Evolutionary conservation across 2,113 vertebrate species (phyloP), one percentile per base, ranked within the genome.

Genomic region (Petromus typicus): DNA sequence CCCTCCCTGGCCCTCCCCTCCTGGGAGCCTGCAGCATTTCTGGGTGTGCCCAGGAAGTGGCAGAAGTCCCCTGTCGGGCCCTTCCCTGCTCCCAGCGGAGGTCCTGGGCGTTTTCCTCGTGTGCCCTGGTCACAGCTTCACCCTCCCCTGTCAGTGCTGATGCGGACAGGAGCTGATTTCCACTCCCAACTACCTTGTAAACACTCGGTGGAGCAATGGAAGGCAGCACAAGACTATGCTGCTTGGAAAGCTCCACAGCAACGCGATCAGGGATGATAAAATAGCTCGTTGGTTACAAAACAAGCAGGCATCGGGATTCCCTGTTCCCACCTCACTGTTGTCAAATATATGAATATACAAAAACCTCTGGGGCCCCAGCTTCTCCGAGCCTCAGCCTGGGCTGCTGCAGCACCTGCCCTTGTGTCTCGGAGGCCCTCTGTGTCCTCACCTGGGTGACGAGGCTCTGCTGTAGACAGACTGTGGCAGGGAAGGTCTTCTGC

Each of bases 401-500:
- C 51, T 27, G 17, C 67, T 32, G 7, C 37, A 13, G 7, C 7
- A 22, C 27, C 13, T 7, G 16, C 30, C 1, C 11, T 22, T 45
- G 32, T 18, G 48, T 37, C 64, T 32, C 7, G 12, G 27, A 9
- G 6, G 45, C 12, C 63, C 61, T 67, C 23, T 1, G 12, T 0
- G 1, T 45, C 56, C 43, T 48, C 54, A 45, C 25, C 2, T 66
- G 64, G 79, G 63, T 20, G n/a, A n/a, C 22, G 88, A 84, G 59
- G 86, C 95, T 61, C 63, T 57, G 91, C 34, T 43, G 57, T n/a
- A 5, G 22, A 61, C 57, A 61, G 89, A 75, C 66, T 54, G 10
- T 54, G 66, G 76, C 85, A 45, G 95, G 94, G 92, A 87, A 63
- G 25, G 43, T 88, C 97, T 93, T 89, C 97, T 7, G 1, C 94